Conservation (phyloP, 23 tunicate genomes). For the Corella eumyota region DNA sequence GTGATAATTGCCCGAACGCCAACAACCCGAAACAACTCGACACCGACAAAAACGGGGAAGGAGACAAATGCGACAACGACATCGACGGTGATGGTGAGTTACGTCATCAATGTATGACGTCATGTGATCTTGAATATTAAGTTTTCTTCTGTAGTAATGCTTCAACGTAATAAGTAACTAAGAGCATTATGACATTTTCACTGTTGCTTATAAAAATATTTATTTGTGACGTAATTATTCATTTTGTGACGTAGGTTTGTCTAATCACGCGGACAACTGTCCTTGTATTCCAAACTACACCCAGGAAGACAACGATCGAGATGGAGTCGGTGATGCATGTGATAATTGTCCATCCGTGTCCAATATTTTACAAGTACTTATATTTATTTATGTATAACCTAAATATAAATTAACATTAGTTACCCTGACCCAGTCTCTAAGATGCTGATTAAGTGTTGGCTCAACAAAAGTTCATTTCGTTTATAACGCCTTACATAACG, state of each 20-base stretch:
- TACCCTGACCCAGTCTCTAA: too few relatives aligned
- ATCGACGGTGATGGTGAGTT: slow-evolving; percentile 78
- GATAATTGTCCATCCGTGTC: slow-evolving; percentile 45
- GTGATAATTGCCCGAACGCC: slow-evolving; percentile 69
- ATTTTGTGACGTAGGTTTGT: slow-evolving; percentile 14
- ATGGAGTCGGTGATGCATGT: slow-evolving; percentile 52
- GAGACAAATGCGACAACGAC: slow-evolving; percentile 74
- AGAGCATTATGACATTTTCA: background rate
- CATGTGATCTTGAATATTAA: too few relatives aligned
- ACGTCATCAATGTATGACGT: background rate
- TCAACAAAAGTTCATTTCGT: too few relatives aligned
- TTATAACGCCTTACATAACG: too few relatives aligned
- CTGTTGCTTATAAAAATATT: background rate
- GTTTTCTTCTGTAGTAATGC: background rate
- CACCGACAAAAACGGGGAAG: slow-evolving; percentile 63
- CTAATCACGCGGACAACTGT: slow-evolving; percentile 65
- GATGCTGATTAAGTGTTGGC: too few relatives aligned
- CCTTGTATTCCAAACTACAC: slow-evolving; percentile 45
- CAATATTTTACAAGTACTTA: slow-evolving; percentile 35
- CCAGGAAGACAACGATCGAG: slow-evolving; percentile 60
- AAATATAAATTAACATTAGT: too few relatives aligned
- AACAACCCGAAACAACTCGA: slow-evolving; percentile 54
- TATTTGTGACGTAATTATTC: background rate
- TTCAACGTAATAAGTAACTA: background rate
- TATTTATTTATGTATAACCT: too few relatives aligned